Percentiles rank a stretch among this genome's conserved stretches.
These are phyloP conservation scores for Lymantria dispar DNA, from an alignment of 2,888 invertebrate species.

Conservation along the genomic window DNA sequence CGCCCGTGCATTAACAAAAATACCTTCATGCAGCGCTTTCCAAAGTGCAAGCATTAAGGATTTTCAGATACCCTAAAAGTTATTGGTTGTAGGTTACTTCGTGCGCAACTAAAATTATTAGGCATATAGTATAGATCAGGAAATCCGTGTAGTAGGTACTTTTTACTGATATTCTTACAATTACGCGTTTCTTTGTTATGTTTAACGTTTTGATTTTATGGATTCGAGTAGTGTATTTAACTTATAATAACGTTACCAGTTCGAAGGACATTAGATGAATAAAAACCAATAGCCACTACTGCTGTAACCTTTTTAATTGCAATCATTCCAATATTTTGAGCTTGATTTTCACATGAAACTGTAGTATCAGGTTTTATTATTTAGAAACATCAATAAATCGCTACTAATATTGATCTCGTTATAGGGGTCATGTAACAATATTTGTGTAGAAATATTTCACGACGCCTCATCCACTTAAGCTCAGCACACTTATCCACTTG, in stretches of 20 bases:
- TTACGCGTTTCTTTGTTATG: too few relatives aligned
- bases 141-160: too few relatives aligned
- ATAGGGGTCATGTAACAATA: not conserved
- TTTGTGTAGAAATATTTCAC: not conserved
- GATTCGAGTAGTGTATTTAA: conserved; percentile 4
- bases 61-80: conserved; percentile 12
- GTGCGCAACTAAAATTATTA: too few relatives aligned
- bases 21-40: conserved; percentile 26
- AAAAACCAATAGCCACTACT: too few relatives aligned
- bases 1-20: conserved; percentile 40
- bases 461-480: not conserved
- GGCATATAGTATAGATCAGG: too few relatives aligned
- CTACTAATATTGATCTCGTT: not conserved
- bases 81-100: conserved; percentile 14
- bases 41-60: conserved; percentile 25
- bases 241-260: too few relatives aligned
- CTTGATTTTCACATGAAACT: too few relatives aligned
- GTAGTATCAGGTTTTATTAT: too few relatives aligned
- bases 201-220: too few relatives aligned
- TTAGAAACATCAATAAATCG: not conserved
- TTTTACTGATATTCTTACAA: too few relatives aligned
- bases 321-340: too few relatives aligned
- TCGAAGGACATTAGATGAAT: not conserved
- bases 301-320: too few relatives aligned
- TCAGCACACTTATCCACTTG: conserved; percentile 18